Evolutionary conservation across 2,797 vertebrate genomes (phyloP).

Genomic region (Darevskia nairensis): DNA sequence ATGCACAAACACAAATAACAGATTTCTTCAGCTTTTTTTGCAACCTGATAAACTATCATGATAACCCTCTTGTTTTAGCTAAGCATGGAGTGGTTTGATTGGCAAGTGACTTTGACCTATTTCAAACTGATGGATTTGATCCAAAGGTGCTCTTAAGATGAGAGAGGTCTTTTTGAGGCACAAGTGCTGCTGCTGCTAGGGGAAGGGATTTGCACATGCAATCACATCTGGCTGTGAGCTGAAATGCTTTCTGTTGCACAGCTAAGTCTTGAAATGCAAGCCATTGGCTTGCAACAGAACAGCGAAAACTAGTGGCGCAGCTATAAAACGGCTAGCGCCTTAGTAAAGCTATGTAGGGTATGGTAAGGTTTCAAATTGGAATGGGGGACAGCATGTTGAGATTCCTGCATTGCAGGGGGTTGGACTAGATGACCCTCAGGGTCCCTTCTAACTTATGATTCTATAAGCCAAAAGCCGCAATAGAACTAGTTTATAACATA

Average conservation of each 20-base stretch:
- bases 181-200: neutral
- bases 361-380: too few relatives aligned
- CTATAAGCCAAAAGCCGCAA: slow-evolving; percentile 17
- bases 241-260: neutral
- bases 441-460: too few relatives aligned
- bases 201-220: neutral
- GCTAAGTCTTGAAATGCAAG: neutral
- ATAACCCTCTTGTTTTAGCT: neutral
- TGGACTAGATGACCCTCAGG: too few relatives aligned
- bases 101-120: neutral
- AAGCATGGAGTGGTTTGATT: slow-evolving; percentile 14
- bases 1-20: neutral
- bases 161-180: neutral
- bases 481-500: neutral
- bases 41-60: neutral
- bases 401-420: too few relatives aligned
- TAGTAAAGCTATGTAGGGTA: too few relatives aligned
- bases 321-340: too few relatives aligned
- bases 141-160: neutral
- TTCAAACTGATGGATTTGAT: neutral
- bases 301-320: neutral
- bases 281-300: neutral
- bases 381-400: too few relatives aligned
- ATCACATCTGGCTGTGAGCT: too few relatives aligned
- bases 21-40: neutral